phyloP scores from a whole-genome alignment of 64 coral and sea anemone species.

The Hydrozoanthus tunicans region DNA sequence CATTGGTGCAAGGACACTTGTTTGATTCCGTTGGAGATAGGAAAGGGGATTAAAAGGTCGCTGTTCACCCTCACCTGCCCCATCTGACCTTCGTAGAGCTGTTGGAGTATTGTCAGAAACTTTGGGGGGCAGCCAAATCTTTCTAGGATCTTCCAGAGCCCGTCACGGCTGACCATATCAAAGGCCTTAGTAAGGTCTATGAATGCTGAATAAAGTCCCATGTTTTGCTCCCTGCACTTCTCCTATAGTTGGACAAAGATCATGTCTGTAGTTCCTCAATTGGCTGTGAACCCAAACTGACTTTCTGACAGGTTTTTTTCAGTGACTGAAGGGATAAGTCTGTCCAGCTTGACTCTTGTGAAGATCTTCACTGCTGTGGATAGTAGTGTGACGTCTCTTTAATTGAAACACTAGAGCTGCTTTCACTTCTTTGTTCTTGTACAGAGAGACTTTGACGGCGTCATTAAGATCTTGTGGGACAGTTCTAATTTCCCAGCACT shows the following conservation, averaged over 20 bases:
- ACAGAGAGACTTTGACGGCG: slow-evolving; percentile 17
- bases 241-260: not conserved
- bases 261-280: not conserved
- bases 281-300: not conserved
- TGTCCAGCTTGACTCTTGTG: slow-evolving; percentile 17
- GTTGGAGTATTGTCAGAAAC: not conserved
- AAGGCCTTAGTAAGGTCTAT: no score
- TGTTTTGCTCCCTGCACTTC: not conserved
- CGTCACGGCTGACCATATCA: no score
- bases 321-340: not conserved
- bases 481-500: not conserved
- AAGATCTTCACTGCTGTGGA: slow-evolving; percentile 48
- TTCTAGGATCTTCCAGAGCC: no score
- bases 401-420: not conserved
- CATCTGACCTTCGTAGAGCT: not conserved
- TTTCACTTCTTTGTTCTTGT: slow-evolving; percentile 17
- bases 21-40: no score
- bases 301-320: not conserved
- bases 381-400: slow-evolving; percentile 25
- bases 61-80: not conserved
- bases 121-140: not conserved
- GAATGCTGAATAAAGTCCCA: not conserved
- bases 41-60: no score
- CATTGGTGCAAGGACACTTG: no score
- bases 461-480: slow-evolving; percentile 8